Percentiles rank a stretch among this genome's conserved stretches.
These are phyloP conservation scores for Parapsyche elsis DNA, from an alignment of 1,140 invertebrate species.

Conservation along the genomic window DNA sequence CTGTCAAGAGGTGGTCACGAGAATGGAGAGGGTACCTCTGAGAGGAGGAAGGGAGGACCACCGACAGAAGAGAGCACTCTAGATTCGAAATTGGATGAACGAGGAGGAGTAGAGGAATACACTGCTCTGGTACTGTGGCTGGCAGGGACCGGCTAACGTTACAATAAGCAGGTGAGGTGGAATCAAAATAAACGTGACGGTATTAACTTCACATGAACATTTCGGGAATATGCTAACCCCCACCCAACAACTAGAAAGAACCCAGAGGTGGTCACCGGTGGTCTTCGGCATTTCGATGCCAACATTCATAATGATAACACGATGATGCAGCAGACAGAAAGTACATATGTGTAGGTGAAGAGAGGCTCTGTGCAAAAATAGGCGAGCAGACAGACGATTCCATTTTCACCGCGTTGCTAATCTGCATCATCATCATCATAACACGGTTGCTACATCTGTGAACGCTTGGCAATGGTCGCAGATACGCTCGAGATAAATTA, in stretches of 20 bases:
- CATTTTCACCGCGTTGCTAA: neutral
- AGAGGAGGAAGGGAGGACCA: neutral
- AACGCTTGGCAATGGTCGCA: neutral
- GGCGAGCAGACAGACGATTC: neutral
- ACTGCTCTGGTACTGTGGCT: too few species aligned
- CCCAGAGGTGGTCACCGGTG: neutral
- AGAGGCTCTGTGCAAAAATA: neutral
- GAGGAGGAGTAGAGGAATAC: slow-evolving; percentile 1
- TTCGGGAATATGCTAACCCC: slow-evolving; percentile 50
- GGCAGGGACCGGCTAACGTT: slow-evolving; percentile 45
- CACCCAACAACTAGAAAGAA: slow-evolving; percentile 19
- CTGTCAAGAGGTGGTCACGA: neutral
- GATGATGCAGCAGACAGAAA: neutral
- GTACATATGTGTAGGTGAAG: neutral
- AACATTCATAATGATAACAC: slow-evolving; percentile 13
- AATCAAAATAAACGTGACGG: slow-evolving; percentile 54
- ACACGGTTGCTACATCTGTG: neutral
- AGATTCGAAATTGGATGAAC: neutral
- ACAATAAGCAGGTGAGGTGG: slow-evolving; percentile 53
- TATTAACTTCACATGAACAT: slow-evolving; percentile 49
- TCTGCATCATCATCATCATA: neutral
- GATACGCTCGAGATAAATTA: neutral
- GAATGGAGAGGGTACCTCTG: neutral
- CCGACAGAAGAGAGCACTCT: neutral
- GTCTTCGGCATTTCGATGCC: slow-evolving; percentile 12